Percentiles rank a stretch among this genome's conserved stretches.
Evolutionary conservation across 2,113 vertebrate species (phyloP).

Genomic region (Hemiscyllium ocellatum): DNA sequence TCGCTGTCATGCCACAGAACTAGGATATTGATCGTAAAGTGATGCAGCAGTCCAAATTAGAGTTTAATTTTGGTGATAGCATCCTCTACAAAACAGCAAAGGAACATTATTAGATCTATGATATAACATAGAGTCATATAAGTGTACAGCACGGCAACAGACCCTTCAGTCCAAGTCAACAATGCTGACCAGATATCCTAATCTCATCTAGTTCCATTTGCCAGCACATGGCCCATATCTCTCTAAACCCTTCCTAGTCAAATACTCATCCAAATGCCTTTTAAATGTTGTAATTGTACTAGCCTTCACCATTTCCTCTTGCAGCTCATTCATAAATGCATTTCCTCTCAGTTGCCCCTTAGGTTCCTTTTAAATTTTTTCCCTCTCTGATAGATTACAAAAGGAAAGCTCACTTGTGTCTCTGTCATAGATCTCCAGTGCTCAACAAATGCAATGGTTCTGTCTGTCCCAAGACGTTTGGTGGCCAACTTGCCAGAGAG

Average conservation of each 20-base stretch:
- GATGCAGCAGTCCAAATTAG: neutral
- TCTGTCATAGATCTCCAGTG: slow-evolving; percentile 36
- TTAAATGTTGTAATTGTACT: no score
- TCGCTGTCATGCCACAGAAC: neutral
- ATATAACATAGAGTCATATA: neutral
- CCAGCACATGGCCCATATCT: no score
- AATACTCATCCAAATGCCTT: no score
- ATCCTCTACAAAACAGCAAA: neutral
- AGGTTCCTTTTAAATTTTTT: no score
- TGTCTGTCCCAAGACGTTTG: neutral
- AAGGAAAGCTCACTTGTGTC: neutral
- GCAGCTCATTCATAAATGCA: no score
- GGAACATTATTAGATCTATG: neutral
- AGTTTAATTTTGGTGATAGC: neutral
- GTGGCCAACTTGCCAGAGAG: neutral
- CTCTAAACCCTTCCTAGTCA: no score
- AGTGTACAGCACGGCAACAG: no score
- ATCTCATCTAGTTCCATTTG: no score
- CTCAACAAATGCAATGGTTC: neutral
- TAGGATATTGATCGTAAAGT: neutral
- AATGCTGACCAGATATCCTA: no score
- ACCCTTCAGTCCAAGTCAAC: no score
- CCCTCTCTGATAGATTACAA: neutral
- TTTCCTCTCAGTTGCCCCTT: no score
- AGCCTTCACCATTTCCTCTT: no score